Base-by-base conservation (phyloP, 1,140 invertebrate genomes). In the Andrena cerasifolii region DNA sequence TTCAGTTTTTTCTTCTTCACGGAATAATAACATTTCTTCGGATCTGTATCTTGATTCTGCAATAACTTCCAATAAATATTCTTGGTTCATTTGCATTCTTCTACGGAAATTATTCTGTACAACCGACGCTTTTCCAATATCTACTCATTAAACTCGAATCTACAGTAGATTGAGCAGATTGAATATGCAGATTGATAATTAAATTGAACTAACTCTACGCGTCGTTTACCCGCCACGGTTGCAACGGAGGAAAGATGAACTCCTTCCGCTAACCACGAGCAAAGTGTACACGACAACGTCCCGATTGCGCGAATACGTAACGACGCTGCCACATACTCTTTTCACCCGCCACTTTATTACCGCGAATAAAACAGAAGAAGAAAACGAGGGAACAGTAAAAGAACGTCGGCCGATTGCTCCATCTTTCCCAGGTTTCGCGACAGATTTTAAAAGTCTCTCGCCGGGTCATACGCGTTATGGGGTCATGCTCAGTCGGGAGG, bases 391-490 rank as follows among this genome's bases (percentile, higher is more conserved):
- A 54, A 40, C 24, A 3, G 24, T n/a, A 8, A 24, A 47, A 18
- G 26, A 40, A 28, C 21, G 28, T 33, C 26, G 24, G 47, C 54
- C 43, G 63, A 75, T 67, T 21, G 51, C 47, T 18, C 56, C 28
- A 53, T 61, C 59, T 61, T 45, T 59, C 43, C 66, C 21, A 24
- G 18, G 26, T 59, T 59, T 24, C 63, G 33, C 26, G 66, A 77
- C 65, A 68, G 28, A 18, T 45, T 36, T 26, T n/a, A 43, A 45
- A 62, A 67, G 33, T n/a, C 18, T 24, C n/a, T 7, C 58, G 24
- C 33, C 49, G 28, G 33, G 54, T 3, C 45, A 56, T 40, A 28
- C 74, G 61, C 67, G 74, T 76, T n/a, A n/a, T n/a, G n/a, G n/a
- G n/a, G n/a, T n/a, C n/a, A n/a, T n/a, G n/a, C n/a, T n/a, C n/a